These are phyloP conservation scores for Dunckerocampus dactyliophorus DNA, from an alignment of 2,113 vertebrate species.

Conservation along the genomic window DNA sequence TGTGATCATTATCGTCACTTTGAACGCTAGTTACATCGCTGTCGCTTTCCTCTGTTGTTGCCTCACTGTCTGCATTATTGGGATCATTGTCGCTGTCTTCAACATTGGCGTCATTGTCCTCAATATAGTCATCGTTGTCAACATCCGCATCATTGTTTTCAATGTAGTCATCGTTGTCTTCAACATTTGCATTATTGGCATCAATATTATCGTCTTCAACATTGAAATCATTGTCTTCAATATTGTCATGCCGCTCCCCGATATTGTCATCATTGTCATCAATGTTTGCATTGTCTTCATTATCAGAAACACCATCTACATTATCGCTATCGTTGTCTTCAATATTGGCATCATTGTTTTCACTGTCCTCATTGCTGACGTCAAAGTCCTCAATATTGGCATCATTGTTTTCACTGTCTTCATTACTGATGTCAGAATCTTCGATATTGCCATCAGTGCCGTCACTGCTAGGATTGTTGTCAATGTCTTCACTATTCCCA, in stretches of 20 bases:
- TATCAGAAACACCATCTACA: neutral
- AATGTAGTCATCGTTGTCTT: neutral
- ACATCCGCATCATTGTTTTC: neutral
- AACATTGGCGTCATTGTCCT: neutral
- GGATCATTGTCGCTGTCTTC: neutral
- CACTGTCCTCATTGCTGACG: neutral
- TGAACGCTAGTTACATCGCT: neutral
- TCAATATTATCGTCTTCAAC: neutral
- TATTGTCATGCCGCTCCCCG: neutral
- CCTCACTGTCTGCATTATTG: no score
- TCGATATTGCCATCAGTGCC: neutral
- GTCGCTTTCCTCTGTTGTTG: no score
- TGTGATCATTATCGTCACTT: neutral
- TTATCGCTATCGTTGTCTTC: neutral
- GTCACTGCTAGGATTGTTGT: neutral
- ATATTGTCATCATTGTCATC: neutral
- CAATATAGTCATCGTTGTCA: neutral
- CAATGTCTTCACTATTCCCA: neutral
- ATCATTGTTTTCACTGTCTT: neutral
- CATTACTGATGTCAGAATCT: neutral
- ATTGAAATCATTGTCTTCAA: neutral
- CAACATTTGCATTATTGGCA: neutral
- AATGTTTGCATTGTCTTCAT: neutral
- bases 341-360: neutral
- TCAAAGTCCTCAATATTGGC: neutral